phyloP scores from a whole-genome alignment of 2,888 invertebrate genomes.

The Stramonita haemastoma region DNA sequence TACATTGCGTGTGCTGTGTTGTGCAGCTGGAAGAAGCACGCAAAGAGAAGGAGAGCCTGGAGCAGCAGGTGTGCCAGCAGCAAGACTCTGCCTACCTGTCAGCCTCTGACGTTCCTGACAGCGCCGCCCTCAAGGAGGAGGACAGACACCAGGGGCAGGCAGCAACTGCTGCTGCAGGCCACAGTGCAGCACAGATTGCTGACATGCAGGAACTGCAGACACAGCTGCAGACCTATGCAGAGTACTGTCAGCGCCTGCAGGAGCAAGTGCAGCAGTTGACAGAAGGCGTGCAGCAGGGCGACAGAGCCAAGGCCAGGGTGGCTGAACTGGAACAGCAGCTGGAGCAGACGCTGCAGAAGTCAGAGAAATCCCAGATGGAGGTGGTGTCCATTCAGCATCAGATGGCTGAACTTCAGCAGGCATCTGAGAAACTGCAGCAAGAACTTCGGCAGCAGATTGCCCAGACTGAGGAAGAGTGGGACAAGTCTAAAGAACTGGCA shows the following conservation, averaged over 20 bases:
- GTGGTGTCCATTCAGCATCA: constrained; percentile 14
- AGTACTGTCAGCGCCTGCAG: constrained; percentile 63
- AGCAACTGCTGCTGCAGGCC: background rate
- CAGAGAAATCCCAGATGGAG: constrained; percentile 29
- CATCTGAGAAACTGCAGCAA: background rate
- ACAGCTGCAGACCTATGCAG: constrained; percentile 58
- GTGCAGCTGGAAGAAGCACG: constrained; percentile 44
- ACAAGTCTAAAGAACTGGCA: constrained; percentile 16
- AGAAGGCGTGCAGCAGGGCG: constrained; percentile 45
- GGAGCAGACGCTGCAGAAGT: constrained; percentile 15
- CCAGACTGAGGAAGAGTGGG: constrained; percentile 24
- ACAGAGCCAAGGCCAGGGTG: constrained; percentile 22
- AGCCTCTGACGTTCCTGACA: background rate
- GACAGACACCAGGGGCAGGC: constrained; percentile 20
- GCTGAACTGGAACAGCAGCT: constrained; percentile 22
- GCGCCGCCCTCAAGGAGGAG: background rate
- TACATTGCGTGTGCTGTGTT: background rate
- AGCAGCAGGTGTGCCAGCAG: constrained; percentile 29
- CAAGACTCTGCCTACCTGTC: background rate
- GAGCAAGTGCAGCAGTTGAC: constrained; percentile 61
- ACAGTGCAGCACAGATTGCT: constrained; percentile 34
- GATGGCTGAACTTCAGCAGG: constrained; percentile 36
- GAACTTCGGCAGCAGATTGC: constrained; percentile 42
- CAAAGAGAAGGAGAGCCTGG: constrained; percentile 46
- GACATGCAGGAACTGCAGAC: constrained; percentile 54